Evolutionary conservation across 2,797 vertebrate species (phyloP), one percentile per base, ranked within the genome.

Genomic region (Lepilemur ruficaudatus): DNA sequence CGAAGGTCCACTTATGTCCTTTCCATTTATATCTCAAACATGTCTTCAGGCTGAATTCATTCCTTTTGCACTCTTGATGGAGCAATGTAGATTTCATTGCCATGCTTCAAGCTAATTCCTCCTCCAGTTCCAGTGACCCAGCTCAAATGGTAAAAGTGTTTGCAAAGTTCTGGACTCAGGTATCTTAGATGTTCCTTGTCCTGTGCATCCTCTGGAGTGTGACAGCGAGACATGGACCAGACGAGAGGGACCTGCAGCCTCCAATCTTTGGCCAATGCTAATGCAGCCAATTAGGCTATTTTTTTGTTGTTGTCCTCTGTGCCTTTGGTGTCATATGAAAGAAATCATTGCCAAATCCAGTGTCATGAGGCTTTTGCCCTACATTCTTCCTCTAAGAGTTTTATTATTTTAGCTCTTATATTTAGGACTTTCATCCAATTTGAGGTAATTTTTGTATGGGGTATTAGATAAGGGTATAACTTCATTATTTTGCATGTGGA

Each of bases 51-150:
- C 99, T 99, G 55, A 57, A 57, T 57, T 57, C 55, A 3, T 57
- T 57, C 55, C 55, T 57, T 57, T 57, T 57, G 55, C 22, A 57
- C 55, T 23, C 55, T 22, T 57, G 55, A 57, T 4, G 55, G 55
- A 57, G 55, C 55, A 23, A 57, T 57, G 55, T 10, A 23, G 55
- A 57, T 57, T 23, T 55, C 55, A 57, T 23, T 57, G 55, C 99
- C 99, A 96, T 97, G 98, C 97, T 98, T 99, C 91, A 99, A 95
- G 97, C 99, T 99, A 98, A 99, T 99, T 86, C 99, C 99, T 95
- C 99, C 99, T 72, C 99, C 99, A 12, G 99, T 99, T 61, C 99
- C 99, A 0, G 99, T 99, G 91, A 99, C 99, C 99, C 99, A 99
- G 96, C 99, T 99, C 89, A 99, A 99, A 96, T 99, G 98, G 98